Evolutionary conservation across 2,888 invertebrate species (phyloP).

Genomic region (Willowsia nigromaculata): DNA sequence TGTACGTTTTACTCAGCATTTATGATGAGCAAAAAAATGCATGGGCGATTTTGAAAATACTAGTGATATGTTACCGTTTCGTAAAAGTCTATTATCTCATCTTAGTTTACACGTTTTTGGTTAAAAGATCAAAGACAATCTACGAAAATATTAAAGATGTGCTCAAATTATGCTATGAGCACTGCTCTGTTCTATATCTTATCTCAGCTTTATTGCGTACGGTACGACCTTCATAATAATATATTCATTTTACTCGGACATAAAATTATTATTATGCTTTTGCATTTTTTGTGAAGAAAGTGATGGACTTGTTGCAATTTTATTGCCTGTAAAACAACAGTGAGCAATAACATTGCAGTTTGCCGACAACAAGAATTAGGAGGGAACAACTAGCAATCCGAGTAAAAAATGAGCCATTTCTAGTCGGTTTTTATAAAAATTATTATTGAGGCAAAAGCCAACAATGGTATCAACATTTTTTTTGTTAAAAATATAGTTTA

Average conservation of each 20-base stretch:
- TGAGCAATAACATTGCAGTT: constrained; percentile 12
- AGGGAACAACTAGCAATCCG: too few species aligned
- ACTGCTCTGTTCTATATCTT: background rate
- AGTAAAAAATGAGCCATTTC: too few species aligned
- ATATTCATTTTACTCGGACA: background rate
- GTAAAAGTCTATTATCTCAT: background rate
- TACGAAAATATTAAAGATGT: background rate
- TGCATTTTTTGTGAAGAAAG: background rate
- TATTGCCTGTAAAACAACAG: background rate
- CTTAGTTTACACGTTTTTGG: background rate
- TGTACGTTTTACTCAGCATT: background rate
- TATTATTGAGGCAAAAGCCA: too few species aligned
- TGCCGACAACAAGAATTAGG: constrained; percentile 50
- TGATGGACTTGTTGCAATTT: constrained; percentile 12
- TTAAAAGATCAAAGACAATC: background rate
- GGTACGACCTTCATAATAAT: background rate
- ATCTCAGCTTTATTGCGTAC: background rate
- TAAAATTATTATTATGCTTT: background rate
- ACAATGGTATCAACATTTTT: too few species aligned
- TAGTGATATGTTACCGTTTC: background rate
- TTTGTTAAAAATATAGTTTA: too few species aligned
- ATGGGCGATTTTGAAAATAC: background rate
- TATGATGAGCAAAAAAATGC: background rate
- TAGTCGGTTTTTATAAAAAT: too few species aligned
- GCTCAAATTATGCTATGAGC: background rate